These are phyloP conservation scores for Ceyx melanurus DNA, from an alignment of 2,113 vertebrate genomes.

Conservation along the genomic window DNA sequence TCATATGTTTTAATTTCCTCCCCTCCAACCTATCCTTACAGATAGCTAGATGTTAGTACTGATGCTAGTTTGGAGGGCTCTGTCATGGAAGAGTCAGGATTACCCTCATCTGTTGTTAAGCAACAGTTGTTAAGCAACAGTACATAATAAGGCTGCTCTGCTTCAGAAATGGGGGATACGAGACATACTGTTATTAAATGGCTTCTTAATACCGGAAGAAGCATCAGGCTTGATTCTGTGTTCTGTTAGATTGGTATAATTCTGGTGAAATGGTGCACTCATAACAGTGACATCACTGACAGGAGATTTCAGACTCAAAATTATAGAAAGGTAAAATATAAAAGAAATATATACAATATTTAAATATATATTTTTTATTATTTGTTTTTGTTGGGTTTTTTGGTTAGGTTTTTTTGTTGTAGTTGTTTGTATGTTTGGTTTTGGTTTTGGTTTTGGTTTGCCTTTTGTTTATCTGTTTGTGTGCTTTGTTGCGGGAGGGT, in stretches of 20 bases:
- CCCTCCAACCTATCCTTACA: not conserved
- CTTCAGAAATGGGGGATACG: not conserved
- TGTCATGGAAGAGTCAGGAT: conserved; percentile 47
- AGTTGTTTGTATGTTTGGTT: too few species aligned
- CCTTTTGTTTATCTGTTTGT: too few species aligned
- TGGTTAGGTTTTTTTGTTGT: not conserved
- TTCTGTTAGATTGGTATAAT: not conserved
- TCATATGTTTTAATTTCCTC: conserved; percentile 32
- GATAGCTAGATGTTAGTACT: conserved; percentile 4
- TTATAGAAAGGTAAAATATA: not conserved
- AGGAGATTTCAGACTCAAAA: not conserved
- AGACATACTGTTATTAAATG: conserved; percentile 47
- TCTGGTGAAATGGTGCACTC: not conserved
- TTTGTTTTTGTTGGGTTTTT: too few species aligned
- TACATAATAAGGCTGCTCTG: conserved; percentile 47
- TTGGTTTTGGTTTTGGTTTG: too few species aligned
- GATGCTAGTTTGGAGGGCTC: conserved; percentile 9
- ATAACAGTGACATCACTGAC: not conserved
- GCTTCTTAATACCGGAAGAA: conserved; percentile 28
- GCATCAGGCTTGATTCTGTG: not conserved
- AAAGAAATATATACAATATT: too few species aligned
- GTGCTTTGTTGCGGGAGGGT: too few species aligned
- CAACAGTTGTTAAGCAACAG: conserved; percentile 72
- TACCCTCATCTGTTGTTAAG: conserved; percentile 64
- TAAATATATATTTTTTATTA: too few species aligned